These are phyloP conservation scores for Argyrosomus japonicus DNA, from an alignment of 2,113 vertebrate genomes.

Conservation along the genomic window DNA sequence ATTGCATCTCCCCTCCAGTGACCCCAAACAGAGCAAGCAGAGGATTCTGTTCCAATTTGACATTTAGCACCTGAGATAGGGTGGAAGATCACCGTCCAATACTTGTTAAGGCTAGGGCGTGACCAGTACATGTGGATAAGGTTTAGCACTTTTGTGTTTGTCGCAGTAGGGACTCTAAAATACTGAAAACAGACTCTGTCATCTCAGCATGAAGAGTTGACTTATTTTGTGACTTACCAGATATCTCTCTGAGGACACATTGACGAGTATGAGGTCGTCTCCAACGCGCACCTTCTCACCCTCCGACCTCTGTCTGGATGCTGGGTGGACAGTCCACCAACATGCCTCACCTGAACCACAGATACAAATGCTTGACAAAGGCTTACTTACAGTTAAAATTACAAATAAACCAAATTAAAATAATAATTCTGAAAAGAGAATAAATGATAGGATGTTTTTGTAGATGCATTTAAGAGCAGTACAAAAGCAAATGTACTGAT, in stretches of 20 bases:
- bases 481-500: not conserved
- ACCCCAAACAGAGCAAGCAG: too few relatives aligned
- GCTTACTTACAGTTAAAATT: not conserved
- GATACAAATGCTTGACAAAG: not conserved
- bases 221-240: conserved; percentile 86
- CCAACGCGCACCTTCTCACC: conserved; percentile 96
- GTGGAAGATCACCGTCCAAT: too few relatives aligned
- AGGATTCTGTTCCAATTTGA: too few relatives aligned
- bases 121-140: too few relatives aligned
- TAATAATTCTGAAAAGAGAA: not conserved
- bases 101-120: too few relatives aligned
- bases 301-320: conserved; percentile 90
- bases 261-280: conserved; percentile 96
- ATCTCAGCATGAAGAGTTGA: not conserved
- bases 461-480: not conserved
- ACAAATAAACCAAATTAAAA: not conserved
- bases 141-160: too few relatives aligned
- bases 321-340: conserved; percentile 88
- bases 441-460: too few relatives aligned
- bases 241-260: conserved; percentile 94
- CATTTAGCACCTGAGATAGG: too few relatives aligned
- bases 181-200: not conserved
- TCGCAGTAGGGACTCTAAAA: not conserved
- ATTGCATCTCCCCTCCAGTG: too few relatives aligned
- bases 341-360: conserved; percentile 82